Base-by-base conservation (phyloP, 1,140 invertebrate species). In the Bombus vancouverensis region DNA sequence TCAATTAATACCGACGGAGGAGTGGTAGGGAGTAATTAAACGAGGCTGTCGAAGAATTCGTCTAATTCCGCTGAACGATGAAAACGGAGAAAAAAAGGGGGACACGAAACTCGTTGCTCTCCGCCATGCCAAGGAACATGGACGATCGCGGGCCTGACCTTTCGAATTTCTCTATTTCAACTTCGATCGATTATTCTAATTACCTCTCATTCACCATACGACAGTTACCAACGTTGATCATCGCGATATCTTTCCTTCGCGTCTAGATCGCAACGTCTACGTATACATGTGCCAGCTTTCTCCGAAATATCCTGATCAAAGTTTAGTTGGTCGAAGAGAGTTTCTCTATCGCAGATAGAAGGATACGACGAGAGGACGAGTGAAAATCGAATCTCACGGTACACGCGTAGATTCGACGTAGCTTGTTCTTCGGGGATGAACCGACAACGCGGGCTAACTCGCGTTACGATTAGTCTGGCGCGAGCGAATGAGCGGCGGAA, bases 1-100 rank as follows among this genome's bases (percentile, higher is more conserved):
- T 90, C 81, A 88, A 87, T 89, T 83, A 53, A 77, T 86, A 65
- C 32, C 18, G 18, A 28, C n/a, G 57, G 47, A n/a, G 70, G 79
- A 44, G 81, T n/a, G 25, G 57, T 77, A 42, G 75, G 70, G 77
- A 62, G 75, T 78, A 70, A 82, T 80, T 80, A 75, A 79, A 68
- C 57, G 74, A 73, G 78, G 32, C 57, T 66, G 75, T 37, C 32
- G 68, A 65, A 80, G 66, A 79, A 85, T 85, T 80, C 76, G 76
- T 72, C 53, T 80, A 80, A 85, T 85, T 73, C 76, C 53, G 53
- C 28, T 39, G 74, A 83, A 83, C 62, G 62, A 77, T 68, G 18
- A 22, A 44, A 25, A 53, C 18, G 28, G 70, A 22, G 37, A 1
- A 6, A 18, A n/a, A 42, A 53, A 9, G n/a, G 39, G 37, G 65